Evolutionary conservation across 1,140 invertebrate genomes (phyloP).

Genomic region (Drosophila parvula): DNA sequence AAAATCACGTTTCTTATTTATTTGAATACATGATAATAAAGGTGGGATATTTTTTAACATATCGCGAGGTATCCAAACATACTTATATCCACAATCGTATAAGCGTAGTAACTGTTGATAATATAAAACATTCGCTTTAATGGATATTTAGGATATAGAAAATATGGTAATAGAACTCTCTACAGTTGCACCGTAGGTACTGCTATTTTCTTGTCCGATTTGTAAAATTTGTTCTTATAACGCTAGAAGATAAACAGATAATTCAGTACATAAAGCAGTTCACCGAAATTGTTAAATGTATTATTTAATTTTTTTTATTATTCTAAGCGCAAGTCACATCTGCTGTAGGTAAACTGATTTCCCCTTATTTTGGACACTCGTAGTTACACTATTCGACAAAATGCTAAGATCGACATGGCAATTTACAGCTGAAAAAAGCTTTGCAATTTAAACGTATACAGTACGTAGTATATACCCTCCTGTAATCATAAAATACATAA

Average conservation of each 20-base stretch:
- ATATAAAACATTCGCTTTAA: conserved; percentile 23
- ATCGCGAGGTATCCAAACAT: conserved; percentile 22
- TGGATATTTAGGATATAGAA: conserved; percentile 18
- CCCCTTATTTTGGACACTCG: conserved; percentile 4
- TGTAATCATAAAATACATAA: conserved; percentile 46
- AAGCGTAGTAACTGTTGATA: conserved; percentile 41
- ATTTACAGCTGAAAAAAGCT: conserved; percentile 22
- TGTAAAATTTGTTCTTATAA: not conserved
- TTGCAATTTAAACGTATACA: conserved; percentile 27
- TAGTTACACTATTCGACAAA: conserved; percentile 9
- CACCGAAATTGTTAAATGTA: not conserved
- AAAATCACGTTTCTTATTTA: not conserved
- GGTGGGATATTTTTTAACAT: conserved; percentile 31
- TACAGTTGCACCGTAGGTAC: conserved; percentile 22
- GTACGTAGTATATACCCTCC: conserved; percentile 36
- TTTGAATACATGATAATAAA: not conserved
- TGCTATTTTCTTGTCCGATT: conserved; percentile 12
- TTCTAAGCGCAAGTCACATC: not conserved
- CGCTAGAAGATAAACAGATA: not conserved
- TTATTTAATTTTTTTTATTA: not conserved
- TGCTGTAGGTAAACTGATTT: conserved; percentile 4
- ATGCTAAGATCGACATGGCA: conserved; percentile 11
- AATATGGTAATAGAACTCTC: conserved; percentile 24
- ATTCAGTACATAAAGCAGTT: conserved; percentile 5
- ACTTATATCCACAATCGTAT: conserved; percentile 30